Percentiles rank a stretch among this genome's conserved stretches.
Conservation (phyloP, 2,888 invertebrate genomes). For the Caenorhabditis sp. region DNA sequence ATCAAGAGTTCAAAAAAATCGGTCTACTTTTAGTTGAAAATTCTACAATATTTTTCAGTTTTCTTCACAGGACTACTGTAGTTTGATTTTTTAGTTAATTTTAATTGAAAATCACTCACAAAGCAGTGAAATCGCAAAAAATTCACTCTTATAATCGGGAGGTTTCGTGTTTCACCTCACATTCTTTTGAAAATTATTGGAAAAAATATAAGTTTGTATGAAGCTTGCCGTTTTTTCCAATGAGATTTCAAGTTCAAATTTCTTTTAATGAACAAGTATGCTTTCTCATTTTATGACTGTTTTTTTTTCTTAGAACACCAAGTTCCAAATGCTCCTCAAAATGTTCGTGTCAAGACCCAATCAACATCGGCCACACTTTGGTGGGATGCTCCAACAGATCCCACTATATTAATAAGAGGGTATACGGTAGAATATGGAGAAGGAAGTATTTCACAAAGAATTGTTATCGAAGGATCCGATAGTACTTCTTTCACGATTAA, state of each 20-base stretch:
- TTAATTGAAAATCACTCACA: too few relatives aligned
- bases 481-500: constrained; percentile 63
- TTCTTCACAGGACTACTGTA: too few relatives aligned
- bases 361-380: constrained; percentile 63
- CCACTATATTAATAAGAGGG: constrained; percentile 64
- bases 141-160: too few relatives aligned
- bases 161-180: too few relatives aligned
- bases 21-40: too few relatives aligned
- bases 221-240: neutral
- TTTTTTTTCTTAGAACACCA: constrained; percentile 55
- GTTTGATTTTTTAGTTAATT: too few relatives aligned
- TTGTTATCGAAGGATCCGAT: constrained; percentile 67
- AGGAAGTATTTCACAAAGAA: constrained; percentile 59
- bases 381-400: constrained; percentile 67
- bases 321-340: constrained; percentile 68
- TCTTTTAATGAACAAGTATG: neutral
- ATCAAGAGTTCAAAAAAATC: too few relatives aligned
- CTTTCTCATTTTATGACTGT: neutral
- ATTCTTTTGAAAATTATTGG: too few relatives aligned
- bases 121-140: too few relatives aligned
- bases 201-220: too few relatives aligned
- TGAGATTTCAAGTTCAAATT: neutral
- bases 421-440: constrained; percentile 69
- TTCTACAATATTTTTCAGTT: too few relatives aligned
- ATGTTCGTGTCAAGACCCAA: constrained; percentile 59